Evolutionary conservation across 64 coral and sea anemone species (phyloP).

Genomic region (Actinia equina): DNA sequence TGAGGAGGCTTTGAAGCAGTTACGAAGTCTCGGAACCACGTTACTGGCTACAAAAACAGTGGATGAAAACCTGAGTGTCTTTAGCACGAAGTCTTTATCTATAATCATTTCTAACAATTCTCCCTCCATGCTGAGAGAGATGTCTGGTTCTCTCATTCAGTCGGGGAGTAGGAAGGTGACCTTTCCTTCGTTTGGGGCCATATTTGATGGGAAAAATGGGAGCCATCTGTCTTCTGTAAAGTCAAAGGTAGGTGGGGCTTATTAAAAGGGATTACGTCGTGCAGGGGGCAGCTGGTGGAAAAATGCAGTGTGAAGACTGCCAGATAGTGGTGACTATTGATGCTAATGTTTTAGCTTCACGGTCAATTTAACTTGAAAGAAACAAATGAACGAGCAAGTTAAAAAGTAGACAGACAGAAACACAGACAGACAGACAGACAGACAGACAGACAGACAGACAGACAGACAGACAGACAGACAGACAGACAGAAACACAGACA

Average conservation of each 20-base stretch:
- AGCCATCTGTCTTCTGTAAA: not conserved
- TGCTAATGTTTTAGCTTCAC: too few relatives aligned
- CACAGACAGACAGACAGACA: too few relatives aligned
- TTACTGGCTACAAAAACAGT: conserved; percentile 10
- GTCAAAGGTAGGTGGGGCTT: not conserved
- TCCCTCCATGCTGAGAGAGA: not conserved
- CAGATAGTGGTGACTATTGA: too few relatives aligned
- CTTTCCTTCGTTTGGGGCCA: not conserved
- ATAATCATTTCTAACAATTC: conserved; percentile 15
- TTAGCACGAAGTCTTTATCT: not conserved
- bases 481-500: too few relatives aligned
- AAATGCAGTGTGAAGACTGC: not conserved
- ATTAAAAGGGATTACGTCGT: too few relatives aligned
- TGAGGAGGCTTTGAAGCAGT: not conserved
- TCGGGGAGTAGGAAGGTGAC: not conserved
- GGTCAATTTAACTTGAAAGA: too few relatives aligned
- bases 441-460: too few relatives aligned
- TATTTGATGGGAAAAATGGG: not conserved
- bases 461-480: too few relatives aligned
- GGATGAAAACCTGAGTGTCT: conserved; percentile 20
- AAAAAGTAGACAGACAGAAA: too few relatives aligned
- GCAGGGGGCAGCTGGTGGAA: too few relatives aligned
- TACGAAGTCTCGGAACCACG: not conserved
- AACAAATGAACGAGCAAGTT: not conserved
- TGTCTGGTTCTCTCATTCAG: not conserved